phyloP scores from a whole-genome alignment of 2,797 vertebrate species.

The Galago senegalensis region DNA sequence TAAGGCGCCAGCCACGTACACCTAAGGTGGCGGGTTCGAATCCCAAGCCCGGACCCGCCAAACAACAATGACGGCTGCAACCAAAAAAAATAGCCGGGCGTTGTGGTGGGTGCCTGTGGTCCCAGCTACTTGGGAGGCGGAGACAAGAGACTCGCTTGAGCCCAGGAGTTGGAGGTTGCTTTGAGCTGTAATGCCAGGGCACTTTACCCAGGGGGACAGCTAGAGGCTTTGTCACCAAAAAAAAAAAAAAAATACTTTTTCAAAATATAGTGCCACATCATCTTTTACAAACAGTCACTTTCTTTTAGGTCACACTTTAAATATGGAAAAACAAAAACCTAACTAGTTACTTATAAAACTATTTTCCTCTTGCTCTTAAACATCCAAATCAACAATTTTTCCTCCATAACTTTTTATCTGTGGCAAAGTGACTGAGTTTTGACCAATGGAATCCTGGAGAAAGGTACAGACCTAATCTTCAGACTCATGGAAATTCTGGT shows the following conservation, averaged over 20 bases:
- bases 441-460: neutral
- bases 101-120: too few species aligned
- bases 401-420: neutral
- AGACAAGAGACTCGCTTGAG: too few species aligned
- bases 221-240: too few species aligned
- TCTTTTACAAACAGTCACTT: neutral
- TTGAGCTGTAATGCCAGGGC: too few species aligned
- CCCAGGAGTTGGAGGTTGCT: too few species aligned
- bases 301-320: neutral
- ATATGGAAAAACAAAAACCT: neutral
- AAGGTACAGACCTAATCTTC: neutral
- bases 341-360: neutral
- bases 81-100: too few species aligned
- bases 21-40: too few species aligned
- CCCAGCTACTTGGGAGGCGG: too few species aligned
- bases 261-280: neutral
- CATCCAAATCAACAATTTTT: neutral
- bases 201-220: too few species aligned
- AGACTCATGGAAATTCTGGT: neutral
- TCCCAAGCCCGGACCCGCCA: too few species aligned
- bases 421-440: neutral
- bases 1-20: too few species aligned
- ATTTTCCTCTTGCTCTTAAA: neutral
- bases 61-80: too few species aligned
- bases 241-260: neutral